Percentiles rank a stretch among this genome's conserved stretches.
phyloP scores from a whole-genome alignment of 2,113 vertebrate species.

The Phycodurus eques region DNA sequence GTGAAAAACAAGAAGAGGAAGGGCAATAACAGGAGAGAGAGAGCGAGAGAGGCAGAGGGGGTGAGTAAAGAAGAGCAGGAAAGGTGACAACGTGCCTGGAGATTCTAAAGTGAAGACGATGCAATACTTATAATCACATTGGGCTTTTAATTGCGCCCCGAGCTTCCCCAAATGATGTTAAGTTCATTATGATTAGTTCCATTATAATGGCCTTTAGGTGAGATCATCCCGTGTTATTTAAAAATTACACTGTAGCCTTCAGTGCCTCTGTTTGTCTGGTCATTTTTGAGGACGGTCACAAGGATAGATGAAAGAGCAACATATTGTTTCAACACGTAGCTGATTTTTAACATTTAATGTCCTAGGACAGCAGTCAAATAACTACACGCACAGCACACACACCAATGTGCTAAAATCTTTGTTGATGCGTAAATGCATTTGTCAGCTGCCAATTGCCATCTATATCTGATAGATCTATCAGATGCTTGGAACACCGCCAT shows the following conservation, averaged over 20 bases:
- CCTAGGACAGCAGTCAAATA: too few species aligned
- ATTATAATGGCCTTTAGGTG: not conserved
- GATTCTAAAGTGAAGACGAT: conserved; percentile 41
- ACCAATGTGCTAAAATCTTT: not conserved
- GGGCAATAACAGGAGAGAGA: conserved; percentile 59
- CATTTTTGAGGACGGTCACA: not conserved
- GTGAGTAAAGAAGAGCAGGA: conserved; percentile 57
- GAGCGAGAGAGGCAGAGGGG: not conserved
- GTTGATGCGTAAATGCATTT: not conserved
- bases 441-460: not conserved
- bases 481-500: not conserved
- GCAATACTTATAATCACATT: conserved; percentile 29
- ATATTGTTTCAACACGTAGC: not conserved
- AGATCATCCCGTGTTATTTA: not conserved
- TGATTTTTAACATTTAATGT: not conserved
- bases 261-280: not conserved
- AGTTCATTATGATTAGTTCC: not conserved
- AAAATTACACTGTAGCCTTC: not conserved
- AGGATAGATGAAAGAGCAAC: not conserved
- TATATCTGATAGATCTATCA: not conserved
- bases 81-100: conserved; percentile 76
- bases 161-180: not conserved
- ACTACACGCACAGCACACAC: too few species aligned
- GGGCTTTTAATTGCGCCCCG: conserved; percentile 45
- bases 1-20: conserved; percentile 66